Conservation (phyloP, 2,113 vertebrate genomes). For the Ceyx cyanopectus region DNA sequence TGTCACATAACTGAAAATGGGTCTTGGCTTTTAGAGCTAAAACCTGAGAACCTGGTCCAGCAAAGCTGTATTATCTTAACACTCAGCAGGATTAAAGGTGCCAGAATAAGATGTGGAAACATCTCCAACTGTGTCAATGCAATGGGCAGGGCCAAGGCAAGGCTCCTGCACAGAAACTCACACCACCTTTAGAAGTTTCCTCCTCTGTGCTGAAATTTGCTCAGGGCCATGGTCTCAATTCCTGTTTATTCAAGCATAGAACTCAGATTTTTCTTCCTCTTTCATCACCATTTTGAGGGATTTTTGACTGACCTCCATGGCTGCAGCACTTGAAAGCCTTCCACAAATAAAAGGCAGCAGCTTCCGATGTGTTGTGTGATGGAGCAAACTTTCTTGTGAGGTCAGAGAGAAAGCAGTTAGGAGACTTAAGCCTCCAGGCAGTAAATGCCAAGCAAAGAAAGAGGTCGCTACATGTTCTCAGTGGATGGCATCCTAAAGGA, state of each 20-base stretch:
- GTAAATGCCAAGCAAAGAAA: not conserved
- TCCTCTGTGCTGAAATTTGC: not conserved
- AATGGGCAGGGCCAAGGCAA: not conserved
- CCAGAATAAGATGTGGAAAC: not conserved
- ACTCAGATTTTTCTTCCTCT: not conserved
- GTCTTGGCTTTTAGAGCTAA: not conserved
- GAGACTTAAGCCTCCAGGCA: not conserved
- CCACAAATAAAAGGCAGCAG: not conserved
- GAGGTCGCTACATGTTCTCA: not conserved
- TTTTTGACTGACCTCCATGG: fast-evolving
- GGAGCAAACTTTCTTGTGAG: not conserved
- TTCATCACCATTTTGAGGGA: not conserved
- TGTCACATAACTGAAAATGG: not conserved
- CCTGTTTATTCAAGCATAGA: not conserved
- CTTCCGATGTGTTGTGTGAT: not conserved
- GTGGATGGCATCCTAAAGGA: not conserved
- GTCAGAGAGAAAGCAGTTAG: not conserved
- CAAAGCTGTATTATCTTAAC: not conserved
- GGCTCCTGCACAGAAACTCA: not conserved
- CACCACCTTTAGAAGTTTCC: not conserved
- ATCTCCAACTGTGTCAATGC: not conserved
- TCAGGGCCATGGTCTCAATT: fast-evolving
- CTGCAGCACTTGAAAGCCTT: not conserved
- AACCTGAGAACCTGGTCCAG: not conserved
- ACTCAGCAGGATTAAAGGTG: not conserved